These are phyloP conservation scores for Pseudochaenichthys georgianus DNA, from an alignment of 2,797 vertebrate species.

Conservation along the genomic window DNA sequence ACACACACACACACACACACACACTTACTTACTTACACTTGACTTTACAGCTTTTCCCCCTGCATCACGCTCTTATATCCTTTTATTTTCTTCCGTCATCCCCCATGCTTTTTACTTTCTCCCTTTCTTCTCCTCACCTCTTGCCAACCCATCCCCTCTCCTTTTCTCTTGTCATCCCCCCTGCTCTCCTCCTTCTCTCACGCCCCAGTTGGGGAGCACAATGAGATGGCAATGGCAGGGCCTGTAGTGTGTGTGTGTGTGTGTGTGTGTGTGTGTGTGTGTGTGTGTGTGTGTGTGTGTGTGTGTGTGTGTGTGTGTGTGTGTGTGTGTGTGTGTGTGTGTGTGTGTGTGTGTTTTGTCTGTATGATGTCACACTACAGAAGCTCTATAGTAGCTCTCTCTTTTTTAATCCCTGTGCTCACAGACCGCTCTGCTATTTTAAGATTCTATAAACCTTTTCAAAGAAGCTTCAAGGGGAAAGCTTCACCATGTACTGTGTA, in stretches of 20 bases:
- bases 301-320: conserved; percentile 33
- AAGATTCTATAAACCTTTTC: conserved; percentile 82
- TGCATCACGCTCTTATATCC: conserved; percentile 35
- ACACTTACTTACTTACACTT: neutral
- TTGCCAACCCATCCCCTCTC: conserved; percentile 61
- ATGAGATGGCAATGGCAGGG: conserved; percentile 66
- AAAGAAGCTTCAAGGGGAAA: conserved; percentile 71
- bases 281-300: conserved; percentile 35
- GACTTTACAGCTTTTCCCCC: conserved; percentile 5
- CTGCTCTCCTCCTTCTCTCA: conserved; percentile 72
- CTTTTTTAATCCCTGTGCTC: conserved; percentile 78
- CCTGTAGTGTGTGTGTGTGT: no score
- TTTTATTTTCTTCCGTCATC: conserved; percentile 44
- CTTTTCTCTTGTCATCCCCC: conserved; percentile 51
- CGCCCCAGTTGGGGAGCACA: conserved; percentile 82
- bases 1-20: no score
- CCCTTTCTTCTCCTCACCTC: conserved; percentile 67
- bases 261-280: conserved; percentile 31
- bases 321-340: conserved; percentile 19
- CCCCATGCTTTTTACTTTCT: conserved; percentile 45
- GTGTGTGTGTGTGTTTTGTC: conserved; percentile 49
- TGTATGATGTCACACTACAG: conserved; percentile 75
- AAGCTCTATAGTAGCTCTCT: conserved; percentile 71
- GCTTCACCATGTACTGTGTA: conserved; percentile 58
- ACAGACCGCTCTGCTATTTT: conserved; percentile 82